phyloP scores from a whole-genome alignment of 2,888 invertebrate species.

The Timandra comae region DNA sequence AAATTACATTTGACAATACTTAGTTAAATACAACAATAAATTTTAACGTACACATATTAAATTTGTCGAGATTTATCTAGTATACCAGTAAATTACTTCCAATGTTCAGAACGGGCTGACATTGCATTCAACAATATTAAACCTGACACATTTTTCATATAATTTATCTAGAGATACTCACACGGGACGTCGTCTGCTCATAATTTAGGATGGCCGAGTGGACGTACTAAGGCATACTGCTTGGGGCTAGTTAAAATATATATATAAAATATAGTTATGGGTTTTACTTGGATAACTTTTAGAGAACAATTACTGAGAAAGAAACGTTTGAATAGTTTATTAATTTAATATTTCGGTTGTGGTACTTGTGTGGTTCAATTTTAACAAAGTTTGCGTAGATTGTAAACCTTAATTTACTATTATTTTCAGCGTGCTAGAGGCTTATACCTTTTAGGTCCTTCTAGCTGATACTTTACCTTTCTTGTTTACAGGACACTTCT shows the following conservation, averaged over 20 bases:
- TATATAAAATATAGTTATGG: too few relatives aligned
- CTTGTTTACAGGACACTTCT: too few relatives aligned
- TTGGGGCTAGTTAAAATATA: constrained; percentile 1
- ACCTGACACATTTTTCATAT: constrained; percentile 43
- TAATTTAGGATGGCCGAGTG: constrained; percentile 41
- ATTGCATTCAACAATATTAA: constrained; percentile 28
- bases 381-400: too few relatives aligned
- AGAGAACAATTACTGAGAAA: too few relatives aligned
- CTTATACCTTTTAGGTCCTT: too few relatives aligned
- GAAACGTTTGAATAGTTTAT: too few relatives aligned
- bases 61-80: constrained; percentile 23
- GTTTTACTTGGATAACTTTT: too few relatives aligned
- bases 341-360: too few relatives aligned
- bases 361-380: too few relatives aligned
- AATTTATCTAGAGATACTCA: constrained; percentile 41
- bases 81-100: constrained; percentile 20
- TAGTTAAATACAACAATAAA: constrained; percentile 7
- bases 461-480: too few relatives aligned
- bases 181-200: constrained; percentile 37
- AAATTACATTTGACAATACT: constrained; percentile 5
- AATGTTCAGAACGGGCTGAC: constrained; percentile 19
- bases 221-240: constrained; percentile 27
- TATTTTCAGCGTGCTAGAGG: too few relatives aligned
- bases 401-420: too few relatives aligned
- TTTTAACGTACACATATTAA: constrained; percentile 14